phyloP scores from a whole-genome alignment of 64 coral and sea anemone genomes.

The Anthopleura sola region DNA sequence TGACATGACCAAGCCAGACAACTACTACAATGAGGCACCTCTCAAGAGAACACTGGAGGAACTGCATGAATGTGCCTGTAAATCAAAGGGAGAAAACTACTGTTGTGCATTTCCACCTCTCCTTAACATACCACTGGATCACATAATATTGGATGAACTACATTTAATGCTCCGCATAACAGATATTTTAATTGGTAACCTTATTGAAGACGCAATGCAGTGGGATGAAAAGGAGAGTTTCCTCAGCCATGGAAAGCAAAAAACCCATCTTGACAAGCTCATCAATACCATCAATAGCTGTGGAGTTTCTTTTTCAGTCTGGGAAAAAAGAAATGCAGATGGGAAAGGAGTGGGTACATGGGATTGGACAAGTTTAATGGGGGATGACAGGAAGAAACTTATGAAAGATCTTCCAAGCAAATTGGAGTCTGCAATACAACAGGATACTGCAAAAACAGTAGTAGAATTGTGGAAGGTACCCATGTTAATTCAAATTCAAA shows the following conservation, averaged over 20 bases:
- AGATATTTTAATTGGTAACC: constrained; percentile 26
- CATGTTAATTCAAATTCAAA: too few species aligned
- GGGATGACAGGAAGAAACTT: constrained; percentile 28
- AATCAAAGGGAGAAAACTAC: constrained; percentile 14
- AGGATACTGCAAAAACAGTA: constrained; percentile 1
- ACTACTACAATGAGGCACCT: background rate
- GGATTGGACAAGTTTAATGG: constrained; percentile 31
- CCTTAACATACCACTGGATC: background rate
- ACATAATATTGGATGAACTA: constrained; percentile 33
- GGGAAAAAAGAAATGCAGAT: constrained; percentile 14
- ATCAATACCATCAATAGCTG: constrained; percentile 19
- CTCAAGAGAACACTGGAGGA: background rate
- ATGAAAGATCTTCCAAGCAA: constrained; percentile 7
- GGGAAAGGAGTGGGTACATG: constrained; percentile 22
- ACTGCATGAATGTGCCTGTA: background rate
- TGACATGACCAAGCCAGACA: constrained; percentile 4
- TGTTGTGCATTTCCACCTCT: background rate
- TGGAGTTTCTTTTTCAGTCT: background rate
- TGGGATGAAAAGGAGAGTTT: constrained; percentile 32
- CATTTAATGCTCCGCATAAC: constrained; percentile 22
- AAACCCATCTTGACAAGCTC: constrained; percentile 25
- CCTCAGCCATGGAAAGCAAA: background rate
- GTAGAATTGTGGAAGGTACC: constrained; percentile 36
- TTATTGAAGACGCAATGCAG: constrained; percentile 36
- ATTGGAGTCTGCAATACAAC: background rate